Evolutionary conservation across 2,797 vertebrate genomes (phyloP), one percentile per base, ranked within the genome.

Genomic region (Chlorospingus flavigularis): DNA sequence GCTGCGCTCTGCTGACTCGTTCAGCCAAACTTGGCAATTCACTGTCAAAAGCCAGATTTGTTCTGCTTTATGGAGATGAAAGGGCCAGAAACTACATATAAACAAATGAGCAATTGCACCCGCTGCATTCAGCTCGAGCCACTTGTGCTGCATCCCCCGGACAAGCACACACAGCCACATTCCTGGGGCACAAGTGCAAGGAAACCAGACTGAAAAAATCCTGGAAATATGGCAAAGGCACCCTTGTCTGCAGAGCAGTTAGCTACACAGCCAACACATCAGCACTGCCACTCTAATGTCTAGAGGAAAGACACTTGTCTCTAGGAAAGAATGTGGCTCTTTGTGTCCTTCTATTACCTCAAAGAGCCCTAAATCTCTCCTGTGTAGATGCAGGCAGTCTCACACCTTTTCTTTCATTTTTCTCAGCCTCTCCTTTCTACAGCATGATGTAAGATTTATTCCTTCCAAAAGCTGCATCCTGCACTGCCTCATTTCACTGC

Each of bases 61-160:
- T 89, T 86, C 86, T 84, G 82, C 88, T 83, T 83, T 85, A 58
- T 13, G 25, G 54, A 91, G 77, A 89, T 74, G 87, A 95, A 95
- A 94, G 43, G 30, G 45, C 17, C 72, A 94, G 53, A 90, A 95
- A 61, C 33, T 57, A 67, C 26, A 20, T 10, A 37, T 28, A 91
- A 96, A 86, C 81, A 92, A 95, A 83, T 1, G 18, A 93, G 54
- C 40, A 13, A 50, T 18, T 4, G 63, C 54, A 72, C 58, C 18
- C 5, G 0, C 39, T n/a, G 67, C 62, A 72, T 65, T 72, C 80
- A 50, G 51, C 43, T 57, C 2, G 0, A 72, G 35, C 45, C 20
- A 3, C 45, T 76, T 62, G 63, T 28, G 55, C 57, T 54, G 45
- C 18, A 53, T 17, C 35, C 37, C 14, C 40, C 50, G 21, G 0